Base-by-base conservation (phyloP, 1,140 invertebrate genomes). In the Drosophila parabipectinata region DNA sequence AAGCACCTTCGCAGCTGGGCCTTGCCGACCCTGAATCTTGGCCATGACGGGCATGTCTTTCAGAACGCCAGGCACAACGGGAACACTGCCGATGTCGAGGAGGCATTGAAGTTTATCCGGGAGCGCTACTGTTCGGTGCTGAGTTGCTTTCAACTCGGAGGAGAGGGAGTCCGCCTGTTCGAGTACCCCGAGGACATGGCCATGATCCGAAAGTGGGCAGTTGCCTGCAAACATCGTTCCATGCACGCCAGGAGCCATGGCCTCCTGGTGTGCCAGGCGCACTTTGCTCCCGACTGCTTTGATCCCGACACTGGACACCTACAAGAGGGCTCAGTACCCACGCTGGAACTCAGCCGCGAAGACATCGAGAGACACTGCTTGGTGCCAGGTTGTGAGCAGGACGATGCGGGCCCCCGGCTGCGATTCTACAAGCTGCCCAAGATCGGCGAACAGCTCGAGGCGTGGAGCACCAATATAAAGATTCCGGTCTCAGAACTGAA, bases 181-280 rank as follows among this genome's bases (percentile, higher is more conserved):
- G 21, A 72, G 4, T 90, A 90, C 62, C 88, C 88, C 14, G 68
- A 56, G 15, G 80, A 90, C 21, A 73, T 71, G 12, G 51, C 67
- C 3, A 73, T 62, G 10, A 63, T 74, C 28, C 72, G 84, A 10
- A 77, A 69, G 26, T 90, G 88, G 88, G 88, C 88, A 10, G 62
- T 69, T 7, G 90, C 80, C 4, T 90, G 89, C 41, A 68, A 75
- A 28, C 88, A 90, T 67, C 74, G 85, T 6, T 73, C 83, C 15
- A 84, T 82, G 78, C 83, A 89, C 51, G 88, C 89, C 37, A 80
- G 77, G 39, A 81, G 68, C n/a, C 67, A 89, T 57, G 80, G 83
- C 0, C 89, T 84, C 10, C 71, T 71, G 52, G 73, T 90, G 7
- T 90, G 88, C 28, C 80, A 81, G 41, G 45, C 52, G 10, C 88